A percentile compares a stretch with the other conserved stretches of the same genome.
These are phyloP conservation scores for Grammomys dolichurus DNA, from an alignment of 2,113 vertebrate genomes.

Conservation along the genomic window DNA sequence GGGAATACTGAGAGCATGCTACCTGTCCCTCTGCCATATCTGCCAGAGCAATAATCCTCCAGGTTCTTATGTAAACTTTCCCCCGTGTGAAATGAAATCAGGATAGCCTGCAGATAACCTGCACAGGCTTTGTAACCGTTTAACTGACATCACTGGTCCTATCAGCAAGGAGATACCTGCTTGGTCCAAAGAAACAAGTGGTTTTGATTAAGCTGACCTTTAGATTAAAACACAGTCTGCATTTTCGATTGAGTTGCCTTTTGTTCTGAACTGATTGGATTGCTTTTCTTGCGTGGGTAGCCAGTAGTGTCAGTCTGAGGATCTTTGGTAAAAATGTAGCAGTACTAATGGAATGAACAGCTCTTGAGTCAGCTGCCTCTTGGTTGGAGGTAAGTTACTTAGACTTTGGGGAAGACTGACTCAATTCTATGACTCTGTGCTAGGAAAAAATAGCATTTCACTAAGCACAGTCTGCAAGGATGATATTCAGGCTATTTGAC, in stretches of 20 bases:
- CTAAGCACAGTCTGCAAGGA: slow-evolving; percentile 35
- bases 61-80: not conserved
- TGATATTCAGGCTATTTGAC: slow-evolving; percentile 37
- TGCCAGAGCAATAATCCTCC: not conserved
- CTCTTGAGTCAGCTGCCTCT: not conserved
- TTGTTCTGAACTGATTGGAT: slow-evolving; percentile 1
- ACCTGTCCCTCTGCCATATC: not conserved
- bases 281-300: not conserved
- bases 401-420: slow-evolving; percentile 2
- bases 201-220: slow-evolving; percentile 56
- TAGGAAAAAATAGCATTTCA: slow-evolving; percentile 55
- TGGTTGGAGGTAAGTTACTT: slow-evolving; percentile 46
- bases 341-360: slow-evolving; percentile 43
- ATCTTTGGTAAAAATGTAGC: slow-evolving; percentile 30
- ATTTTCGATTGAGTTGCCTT: slow-evolving; percentile 48
- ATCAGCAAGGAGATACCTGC: not conserved
- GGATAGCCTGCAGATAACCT: not conserved
- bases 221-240: slow-evolving; percentile 49
- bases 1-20: not conserved
- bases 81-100: not conserved
- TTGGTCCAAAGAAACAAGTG: slow-evolving; percentile 46
- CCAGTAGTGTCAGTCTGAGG: slow-evolving; percentile 6
- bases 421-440: slow-evolving; percentile 3
- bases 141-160: not conserved
- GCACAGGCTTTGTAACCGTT: not conserved